Evolutionary conservation across 1,140 invertebrate species (phyloP).

Genomic region (Cyphomyrmex costatus): DNA sequence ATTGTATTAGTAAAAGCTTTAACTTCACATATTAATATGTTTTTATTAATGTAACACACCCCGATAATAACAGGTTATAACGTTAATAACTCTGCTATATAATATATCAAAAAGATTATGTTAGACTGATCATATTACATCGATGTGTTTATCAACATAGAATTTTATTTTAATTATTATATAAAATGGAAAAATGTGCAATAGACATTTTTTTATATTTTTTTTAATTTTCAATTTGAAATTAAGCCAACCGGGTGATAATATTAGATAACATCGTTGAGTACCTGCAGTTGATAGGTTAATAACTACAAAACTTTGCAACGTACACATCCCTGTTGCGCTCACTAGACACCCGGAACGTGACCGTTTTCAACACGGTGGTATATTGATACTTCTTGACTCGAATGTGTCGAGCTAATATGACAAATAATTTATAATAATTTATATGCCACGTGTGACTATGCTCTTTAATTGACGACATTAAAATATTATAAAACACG

Average conservation of each 20-base stretch:
- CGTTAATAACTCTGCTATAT: neutral
- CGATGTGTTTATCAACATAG: neutral
- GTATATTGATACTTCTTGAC: neutral
- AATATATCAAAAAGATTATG: neutral
- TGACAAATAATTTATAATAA: slow-evolving; percentile 16
- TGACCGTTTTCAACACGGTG: neutral
- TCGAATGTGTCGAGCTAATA: neutral
- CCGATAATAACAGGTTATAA: neutral
- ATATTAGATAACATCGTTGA: slow-evolving; percentile 33
- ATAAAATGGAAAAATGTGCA: neutral
- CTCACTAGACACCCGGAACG: neutral
- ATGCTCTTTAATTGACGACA: neutral
- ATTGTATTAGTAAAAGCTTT: neutral
- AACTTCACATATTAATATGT: neutral
- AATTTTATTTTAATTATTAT: neutral
- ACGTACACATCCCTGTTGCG: neutral
- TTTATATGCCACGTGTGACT: neutral
- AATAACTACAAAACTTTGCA: slow-evolving; percentile 60
- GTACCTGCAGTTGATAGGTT: slow-evolving; percentile 36
- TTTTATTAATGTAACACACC: neutral
- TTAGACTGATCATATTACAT: neutral
- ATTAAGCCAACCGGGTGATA: neutral
- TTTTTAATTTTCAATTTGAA: neutral
- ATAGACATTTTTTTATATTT: neutral
- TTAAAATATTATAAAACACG: neutral